These are phyloP conservation scores for Asarcornis scutulata DNA, from an alignment of 2,113 vertebrate genomes.

Conservation along the genomic window DNA sequence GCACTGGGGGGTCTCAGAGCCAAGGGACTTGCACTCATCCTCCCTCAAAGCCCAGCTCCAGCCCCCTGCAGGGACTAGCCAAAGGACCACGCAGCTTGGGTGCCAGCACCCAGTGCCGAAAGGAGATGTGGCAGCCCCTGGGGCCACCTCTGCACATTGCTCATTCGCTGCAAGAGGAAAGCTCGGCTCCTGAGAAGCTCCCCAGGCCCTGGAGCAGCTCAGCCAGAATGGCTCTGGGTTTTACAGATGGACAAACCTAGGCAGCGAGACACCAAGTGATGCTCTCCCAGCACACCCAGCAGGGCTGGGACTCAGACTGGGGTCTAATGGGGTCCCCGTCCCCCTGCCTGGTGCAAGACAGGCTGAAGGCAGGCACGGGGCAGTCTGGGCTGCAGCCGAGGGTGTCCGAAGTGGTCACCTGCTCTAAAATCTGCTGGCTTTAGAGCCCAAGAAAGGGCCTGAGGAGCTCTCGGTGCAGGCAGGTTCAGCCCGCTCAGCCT, in stretches of 20 bases:
- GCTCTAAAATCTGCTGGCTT: neutral
- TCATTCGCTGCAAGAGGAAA: neutral
- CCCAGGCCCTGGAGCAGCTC: neutral
- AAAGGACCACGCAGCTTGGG: rapidly evolving
- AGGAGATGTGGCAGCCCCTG: neutral
- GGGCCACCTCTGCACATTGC: neutral
- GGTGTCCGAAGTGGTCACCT: neutral
- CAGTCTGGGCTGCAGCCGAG: neutral
- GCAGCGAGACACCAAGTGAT: neutral
- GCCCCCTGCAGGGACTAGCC: neutral
- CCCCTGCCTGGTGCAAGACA: neutral
- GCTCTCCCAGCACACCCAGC: neutral
- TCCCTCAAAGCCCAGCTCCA: neutral
- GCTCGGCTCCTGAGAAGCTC: neutral
- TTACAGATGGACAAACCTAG: neutral
- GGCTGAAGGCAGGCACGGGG: neutral
- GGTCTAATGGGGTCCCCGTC: too few relatives aligned
- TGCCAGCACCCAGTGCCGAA: neutral
- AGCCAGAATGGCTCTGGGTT: neutral
- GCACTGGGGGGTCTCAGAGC: neutral
- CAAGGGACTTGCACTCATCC: rapidly evolving
- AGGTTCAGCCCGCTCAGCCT: neutral
- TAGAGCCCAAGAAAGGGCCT: neutral
- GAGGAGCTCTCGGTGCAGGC: neutral
- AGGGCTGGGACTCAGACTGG: neutral